Percentiles rank a stretch among this genome's conserved stretches.
Evolutionary conservation across 2,797 vertebrate species (phyloP).

Genomic region (Lepus oiostolus): DNA sequence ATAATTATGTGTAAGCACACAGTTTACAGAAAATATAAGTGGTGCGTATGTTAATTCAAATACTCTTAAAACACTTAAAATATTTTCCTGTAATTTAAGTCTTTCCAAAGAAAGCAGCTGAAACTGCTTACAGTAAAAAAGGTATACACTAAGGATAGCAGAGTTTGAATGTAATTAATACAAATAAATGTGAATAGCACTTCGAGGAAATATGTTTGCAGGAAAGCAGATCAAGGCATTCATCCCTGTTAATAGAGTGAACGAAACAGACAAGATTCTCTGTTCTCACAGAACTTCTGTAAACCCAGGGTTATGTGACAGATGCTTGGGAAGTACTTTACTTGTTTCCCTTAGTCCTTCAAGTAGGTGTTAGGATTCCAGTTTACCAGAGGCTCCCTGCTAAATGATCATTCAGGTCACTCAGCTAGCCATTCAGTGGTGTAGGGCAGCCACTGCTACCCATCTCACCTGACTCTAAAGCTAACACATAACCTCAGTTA

Average conservation of each 20-base stretch:
- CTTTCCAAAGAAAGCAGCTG: constrained; percentile 32
- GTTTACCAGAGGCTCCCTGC: not conserved
- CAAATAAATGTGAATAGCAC: not conserved
- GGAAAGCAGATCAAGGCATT: not conserved
- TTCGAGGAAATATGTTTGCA: constrained; percentile 32
- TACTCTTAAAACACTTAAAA: constrained; percentile 70
- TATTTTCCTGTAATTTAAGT: constrained; percentile 72
- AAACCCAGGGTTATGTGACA: not conserved
- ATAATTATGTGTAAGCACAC: constrained; percentile 75
- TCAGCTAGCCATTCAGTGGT: not conserved
- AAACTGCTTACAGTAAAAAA: constrained; percentile 29
- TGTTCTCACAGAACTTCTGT: not conserved
- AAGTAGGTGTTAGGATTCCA: constrained; percentile 19
- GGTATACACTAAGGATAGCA: not conserved
- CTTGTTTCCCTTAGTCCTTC: constrained; percentile 6
- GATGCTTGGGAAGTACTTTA: not conserved
- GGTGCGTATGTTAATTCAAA: constrained; percentile 65
- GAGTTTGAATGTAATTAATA: not conserved
- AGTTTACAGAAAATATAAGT: constrained; percentile 75
- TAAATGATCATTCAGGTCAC: not conserved
- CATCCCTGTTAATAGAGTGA: not conserved
- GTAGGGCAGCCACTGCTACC: not conserved
- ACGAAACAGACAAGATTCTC: not conserved
- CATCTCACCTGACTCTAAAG: not conserved
- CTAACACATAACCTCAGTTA: not conserved